Conservation (phyloP, 2,113 vertebrate species). For the Petrocephalus zakoni region DNA sequence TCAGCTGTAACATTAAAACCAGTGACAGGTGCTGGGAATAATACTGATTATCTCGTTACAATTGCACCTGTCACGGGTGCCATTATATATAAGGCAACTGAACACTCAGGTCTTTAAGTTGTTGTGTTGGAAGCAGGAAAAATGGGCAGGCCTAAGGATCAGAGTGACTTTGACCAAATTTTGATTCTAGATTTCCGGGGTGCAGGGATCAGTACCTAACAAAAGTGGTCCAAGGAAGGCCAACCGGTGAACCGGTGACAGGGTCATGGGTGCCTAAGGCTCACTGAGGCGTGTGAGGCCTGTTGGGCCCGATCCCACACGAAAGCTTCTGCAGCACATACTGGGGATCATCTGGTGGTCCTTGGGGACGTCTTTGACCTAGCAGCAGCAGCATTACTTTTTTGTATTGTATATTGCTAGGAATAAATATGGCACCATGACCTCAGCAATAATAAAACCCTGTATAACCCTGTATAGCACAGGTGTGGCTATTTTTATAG, state of each 20-base stretch:
- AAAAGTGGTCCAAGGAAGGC: too few relatives aligned
- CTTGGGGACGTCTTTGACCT: not conserved
- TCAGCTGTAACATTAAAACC: not conserved
- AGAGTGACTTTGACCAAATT: not conserved
- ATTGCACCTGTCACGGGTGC: not conserved
- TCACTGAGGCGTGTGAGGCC: not conserved
- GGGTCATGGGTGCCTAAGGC: not conserved
- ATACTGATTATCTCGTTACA: not conserved
- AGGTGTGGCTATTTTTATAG: not conserved
- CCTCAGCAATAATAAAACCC: not conserved
- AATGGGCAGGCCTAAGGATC: not conserved
- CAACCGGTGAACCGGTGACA: not conserved
- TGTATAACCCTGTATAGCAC: not conserved
- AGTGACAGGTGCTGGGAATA: not conserved
- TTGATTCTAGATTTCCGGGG: too few relatives aligned
- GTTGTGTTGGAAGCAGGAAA: not conserved
- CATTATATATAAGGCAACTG: not conserved
- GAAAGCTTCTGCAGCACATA: not conserved
- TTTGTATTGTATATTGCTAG: not conserved
- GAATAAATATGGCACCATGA: not conserved
- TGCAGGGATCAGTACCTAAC: too few relatives aligned
- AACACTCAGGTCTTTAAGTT: not conserved
- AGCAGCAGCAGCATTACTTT: not conserved
- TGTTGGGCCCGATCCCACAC: not conserved
- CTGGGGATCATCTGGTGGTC: not conserved